Conservation (phyloP, 2,113 vertebrate species). For the Australoheros scitulus region DNA sequence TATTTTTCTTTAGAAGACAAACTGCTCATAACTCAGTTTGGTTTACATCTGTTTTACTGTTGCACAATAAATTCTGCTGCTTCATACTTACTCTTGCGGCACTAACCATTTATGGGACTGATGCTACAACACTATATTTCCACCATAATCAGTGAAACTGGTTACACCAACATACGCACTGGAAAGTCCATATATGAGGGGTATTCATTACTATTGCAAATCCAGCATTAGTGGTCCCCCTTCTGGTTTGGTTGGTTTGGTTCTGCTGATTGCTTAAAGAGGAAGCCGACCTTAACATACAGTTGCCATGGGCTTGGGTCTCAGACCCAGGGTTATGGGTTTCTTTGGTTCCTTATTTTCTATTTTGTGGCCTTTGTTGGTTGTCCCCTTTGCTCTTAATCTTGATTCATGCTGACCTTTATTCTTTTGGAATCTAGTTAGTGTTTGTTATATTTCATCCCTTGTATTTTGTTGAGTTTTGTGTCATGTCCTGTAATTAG, state of each 20-base stretch:
- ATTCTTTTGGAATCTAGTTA: background rate
- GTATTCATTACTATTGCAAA: background rate
- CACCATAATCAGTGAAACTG: background rate
- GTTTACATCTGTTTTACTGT: rapidly evolving
- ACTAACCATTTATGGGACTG: background rate
- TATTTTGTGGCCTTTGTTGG: too few relatives aligned
- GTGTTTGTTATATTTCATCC: background rate
- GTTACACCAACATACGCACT: rapidly evolving
- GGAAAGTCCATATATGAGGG: too few relatives aligned
- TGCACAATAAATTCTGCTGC: background rate
- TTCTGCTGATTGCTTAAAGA: background rate
- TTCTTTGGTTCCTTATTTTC: too few relatives aligned
- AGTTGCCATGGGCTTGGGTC: background rate
- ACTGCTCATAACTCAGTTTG: background rate
- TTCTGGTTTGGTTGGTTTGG: background rate
- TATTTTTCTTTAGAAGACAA: background rate
- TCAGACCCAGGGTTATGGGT: too few relatives aligned
- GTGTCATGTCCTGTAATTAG: rapidly evolving
- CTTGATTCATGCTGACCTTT: background rate
- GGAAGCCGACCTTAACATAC: background rate
- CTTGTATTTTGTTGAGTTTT: background rate
- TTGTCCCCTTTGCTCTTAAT: too few relatives aligned
- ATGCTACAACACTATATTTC: background rate
- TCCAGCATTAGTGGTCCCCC: too few relatives aligned
- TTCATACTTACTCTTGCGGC: background rate